Evolutionary conservation across 1,140 invertebrate species (phyloP), one percentile per base, ranked within the genome.

Genomic region (Dendroctonus ponderosae): DNA sequence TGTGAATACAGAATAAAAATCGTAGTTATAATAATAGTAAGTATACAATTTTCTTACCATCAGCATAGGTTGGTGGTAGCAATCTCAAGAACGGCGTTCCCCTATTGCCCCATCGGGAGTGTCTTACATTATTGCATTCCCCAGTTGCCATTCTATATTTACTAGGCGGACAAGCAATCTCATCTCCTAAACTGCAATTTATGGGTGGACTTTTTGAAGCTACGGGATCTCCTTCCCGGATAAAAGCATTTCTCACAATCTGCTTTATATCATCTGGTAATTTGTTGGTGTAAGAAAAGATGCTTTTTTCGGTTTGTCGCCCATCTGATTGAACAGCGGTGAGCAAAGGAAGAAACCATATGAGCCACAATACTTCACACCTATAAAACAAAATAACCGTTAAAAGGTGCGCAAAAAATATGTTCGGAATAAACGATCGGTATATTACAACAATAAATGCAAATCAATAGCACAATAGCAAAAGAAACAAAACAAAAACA

Each of bases 91-190:
- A 94, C 6, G 92, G 85, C 52, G 90, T 90, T 26, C 91, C 90
- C 38, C 93, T 85, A 58, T 89, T 86, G 4, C 96, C 97, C 92
- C 93, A 95, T 9, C 87, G 85, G 6, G 94, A 87, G 77, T 96
- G 89, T 43, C 91, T 84, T 0, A 97, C 88, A 79, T 99, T 99
- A 80, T 99, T 99, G 78, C 97, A 99, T 75, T 91, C 89, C 0
- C 94, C 97, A 46, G 89, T 91, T 11, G 89, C 87, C 38, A 90
- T 90, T 51, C 96, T 83, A 77, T 88, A 93, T 73, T 89, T 89
- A 79, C 85, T 89, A 5, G 89, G 89, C 3, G 88, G 89, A 75
- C 90, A 91, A 7, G 69, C 57, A 5, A 46, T 59, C 7, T 61
- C 52, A 2, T 72, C 66, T 43, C 56, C 49, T 7, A 49, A 12